Evolutionary conservation across 2,888 invertebrate species (phyloP).

Genomic region (Polyommatus icarus): DNA sequence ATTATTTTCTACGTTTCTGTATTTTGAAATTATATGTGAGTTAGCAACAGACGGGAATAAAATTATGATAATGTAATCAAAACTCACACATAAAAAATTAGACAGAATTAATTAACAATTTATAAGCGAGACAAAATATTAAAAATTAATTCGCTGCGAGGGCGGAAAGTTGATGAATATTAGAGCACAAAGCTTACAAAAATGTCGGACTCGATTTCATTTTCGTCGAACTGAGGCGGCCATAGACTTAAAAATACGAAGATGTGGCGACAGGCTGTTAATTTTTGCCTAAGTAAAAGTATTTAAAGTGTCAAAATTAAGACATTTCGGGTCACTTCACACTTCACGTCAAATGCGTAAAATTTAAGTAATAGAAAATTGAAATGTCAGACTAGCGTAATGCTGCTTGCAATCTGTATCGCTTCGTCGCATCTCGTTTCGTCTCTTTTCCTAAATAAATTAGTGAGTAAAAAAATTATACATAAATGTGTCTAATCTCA

Average conservation of each 20-base stretch:
- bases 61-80: slow-evolving; percentile 7
- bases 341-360: too few relatives aligned
- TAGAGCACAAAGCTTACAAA: neutral
- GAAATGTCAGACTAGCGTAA: too few relatives aligned
- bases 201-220: neutral
- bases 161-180: slow-evolving; percentile 5
- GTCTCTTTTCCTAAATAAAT: too few relatives aligned
- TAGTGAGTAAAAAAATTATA: too few relatives aligned
- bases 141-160: neutral
- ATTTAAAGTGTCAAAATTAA: too few relatives aligned
- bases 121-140: slow-evolving; percentile 1
- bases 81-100: neutral
- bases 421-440: too few relatives aligned
- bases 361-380: too few relatives aligned
- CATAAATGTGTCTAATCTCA: too few relatives aligned
- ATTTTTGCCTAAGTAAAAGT: too few relatives aligned
- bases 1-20: too few relatives aligned
- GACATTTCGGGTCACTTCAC: too few relatives aligned
- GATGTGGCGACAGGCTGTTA: neutral
- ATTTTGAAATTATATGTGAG: neutral
- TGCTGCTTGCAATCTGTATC: too few relatives aligned
- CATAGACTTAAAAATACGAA: neutral
- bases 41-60: neutral
- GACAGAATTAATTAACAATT: neutral
- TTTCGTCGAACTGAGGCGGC: neutral